phyloP scores from a whole-genome alignment of 1,140 invertebrate species.

The Ganaspis sp. region DNA sequence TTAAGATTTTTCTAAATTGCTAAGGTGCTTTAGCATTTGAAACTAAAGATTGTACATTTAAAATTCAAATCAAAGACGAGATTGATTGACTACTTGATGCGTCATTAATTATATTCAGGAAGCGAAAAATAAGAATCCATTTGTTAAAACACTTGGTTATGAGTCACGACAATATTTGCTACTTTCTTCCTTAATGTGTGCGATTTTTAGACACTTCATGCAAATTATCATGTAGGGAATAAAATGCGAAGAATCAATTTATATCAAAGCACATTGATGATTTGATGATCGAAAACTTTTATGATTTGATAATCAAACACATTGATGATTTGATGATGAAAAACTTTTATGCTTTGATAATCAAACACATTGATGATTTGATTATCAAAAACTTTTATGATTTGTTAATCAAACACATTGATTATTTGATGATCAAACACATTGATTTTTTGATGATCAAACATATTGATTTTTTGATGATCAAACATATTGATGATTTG shows the following conservation, averaged over 20 bases:
- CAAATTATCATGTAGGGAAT: background rate
- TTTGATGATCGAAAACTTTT: conserved; percentile 13
- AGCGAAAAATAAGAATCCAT: background rate
- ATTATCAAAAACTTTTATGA: too few relatives aligned
- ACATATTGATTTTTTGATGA: too few relatives aligned
- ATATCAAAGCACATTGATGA: background rate
- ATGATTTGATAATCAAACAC: too few relatives aligned
- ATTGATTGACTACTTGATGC: background rate
- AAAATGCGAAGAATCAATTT: conserved; percentile 2
- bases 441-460: too few relatives aligned
- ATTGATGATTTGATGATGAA: too few relatives aligned
- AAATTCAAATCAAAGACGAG: background rate
- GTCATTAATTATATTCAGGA: background rate
- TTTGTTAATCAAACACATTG: too few relatives aligned
- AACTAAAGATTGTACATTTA: too few relatives aligned
- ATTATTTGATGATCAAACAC: too few relatives aligned
- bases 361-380: too few relatives aligned
- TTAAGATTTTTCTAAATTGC: too few relatives aligned
- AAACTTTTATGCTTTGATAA: too few relatives aligned
- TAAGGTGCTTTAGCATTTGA: too few relatives aligned
- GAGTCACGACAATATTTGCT: background rate
- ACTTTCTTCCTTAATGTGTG: background rate
- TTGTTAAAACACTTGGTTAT: background rate
- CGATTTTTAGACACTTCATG: background rate
- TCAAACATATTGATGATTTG: background rate